A percentile compares a stretch with the other conserved stretches of the same genome.
These are phyloP conservation scores for Eonycteris spelaea DNA, from an alignment of 2,113 vertebrate species.

Conservation along the genomic window DNA sequence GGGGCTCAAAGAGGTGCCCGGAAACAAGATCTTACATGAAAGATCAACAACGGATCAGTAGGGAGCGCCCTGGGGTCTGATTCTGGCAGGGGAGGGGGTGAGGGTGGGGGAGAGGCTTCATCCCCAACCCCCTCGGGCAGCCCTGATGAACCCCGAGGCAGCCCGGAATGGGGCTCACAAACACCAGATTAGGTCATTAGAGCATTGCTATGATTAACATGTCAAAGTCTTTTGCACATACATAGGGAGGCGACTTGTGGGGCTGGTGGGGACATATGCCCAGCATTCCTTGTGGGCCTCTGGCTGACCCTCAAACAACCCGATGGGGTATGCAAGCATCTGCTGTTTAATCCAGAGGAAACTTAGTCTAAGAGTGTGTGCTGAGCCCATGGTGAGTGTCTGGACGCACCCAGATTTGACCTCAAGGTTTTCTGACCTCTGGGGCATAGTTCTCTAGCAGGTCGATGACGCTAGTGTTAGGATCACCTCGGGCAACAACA, in stretches of 20 bases:
- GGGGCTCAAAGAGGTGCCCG: not conserved
- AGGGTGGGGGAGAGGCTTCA: not conserved
- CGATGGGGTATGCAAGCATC: not conserved
- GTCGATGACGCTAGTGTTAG: too few relatives aligned
- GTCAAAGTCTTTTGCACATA: not conserved
- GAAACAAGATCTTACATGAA: not conserved
- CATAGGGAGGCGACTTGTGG: rapidly evolving
- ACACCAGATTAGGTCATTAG: rapidly evolving
- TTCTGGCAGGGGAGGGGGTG: too few relatives aligned
- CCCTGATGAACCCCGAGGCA: not conserved
- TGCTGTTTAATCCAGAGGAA: not conserved
- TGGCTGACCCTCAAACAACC: too few relatives aligned
- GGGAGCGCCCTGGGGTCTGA: not conserved
- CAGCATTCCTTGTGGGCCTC: not conserved
- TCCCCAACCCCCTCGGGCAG: rapidly evolving
- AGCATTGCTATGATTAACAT: rapidly evolving
- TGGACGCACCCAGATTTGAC: too few relatives aligned
- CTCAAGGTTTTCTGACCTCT: not conserved
- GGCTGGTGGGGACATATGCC: rapidly evolving
- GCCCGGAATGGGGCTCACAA: rapidly evolving
- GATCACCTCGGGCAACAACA: not conserved
- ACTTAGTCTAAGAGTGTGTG: not conserved
- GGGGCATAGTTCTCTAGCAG: not conserved
- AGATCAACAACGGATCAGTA: too few relatives aligned
- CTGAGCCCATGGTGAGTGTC: not conserved